These are phyloP conservation scores for Cinclus cinclus DNA, from an alignment of 2,113 vertebrate species.

Conservation along the genomic window DNA sequence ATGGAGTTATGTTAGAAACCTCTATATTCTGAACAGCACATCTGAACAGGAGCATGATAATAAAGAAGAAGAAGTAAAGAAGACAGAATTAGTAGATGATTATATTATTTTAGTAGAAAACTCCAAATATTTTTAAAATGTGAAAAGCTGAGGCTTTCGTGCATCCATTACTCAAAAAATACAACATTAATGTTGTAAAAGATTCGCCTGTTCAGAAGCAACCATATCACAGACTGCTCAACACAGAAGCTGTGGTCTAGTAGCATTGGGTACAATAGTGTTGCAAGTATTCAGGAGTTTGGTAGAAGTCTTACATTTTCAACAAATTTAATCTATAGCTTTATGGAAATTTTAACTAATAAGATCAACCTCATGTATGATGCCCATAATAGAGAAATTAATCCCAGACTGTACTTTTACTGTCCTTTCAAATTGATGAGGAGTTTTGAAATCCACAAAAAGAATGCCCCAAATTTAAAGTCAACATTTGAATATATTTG, in stretches of 20 bases:
- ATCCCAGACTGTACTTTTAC: not conserved
- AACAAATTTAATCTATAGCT: not conserved
- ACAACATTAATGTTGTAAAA: not conserved
- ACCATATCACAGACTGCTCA: fast-evolving
- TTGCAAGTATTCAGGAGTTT: not conserved
- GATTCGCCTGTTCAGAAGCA: not conserved
- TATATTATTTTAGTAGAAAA: not conserved
- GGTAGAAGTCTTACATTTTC: not conserved
- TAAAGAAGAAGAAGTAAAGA: not conserved
- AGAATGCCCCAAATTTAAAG: not conserved
- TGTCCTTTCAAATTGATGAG: not conserved
- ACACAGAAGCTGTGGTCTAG: not conserved
- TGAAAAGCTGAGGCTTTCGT: not conserved
- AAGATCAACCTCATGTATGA: not conserved
- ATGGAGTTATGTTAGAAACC: not conserved
- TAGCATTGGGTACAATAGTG: not conserved
- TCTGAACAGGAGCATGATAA: not conserved
- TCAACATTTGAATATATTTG: not conserved
- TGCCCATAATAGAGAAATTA: not conserved
- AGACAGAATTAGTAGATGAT: not conserved
- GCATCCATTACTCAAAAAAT: not conserved
- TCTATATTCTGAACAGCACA: not conserved
- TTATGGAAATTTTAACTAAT: not conserved
- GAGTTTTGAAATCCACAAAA: not conserved
- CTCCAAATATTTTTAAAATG: not conserved